Conservation (phyloP, 2,113 vertebrate genomes). For the Seriola rivoliana region DNA sequence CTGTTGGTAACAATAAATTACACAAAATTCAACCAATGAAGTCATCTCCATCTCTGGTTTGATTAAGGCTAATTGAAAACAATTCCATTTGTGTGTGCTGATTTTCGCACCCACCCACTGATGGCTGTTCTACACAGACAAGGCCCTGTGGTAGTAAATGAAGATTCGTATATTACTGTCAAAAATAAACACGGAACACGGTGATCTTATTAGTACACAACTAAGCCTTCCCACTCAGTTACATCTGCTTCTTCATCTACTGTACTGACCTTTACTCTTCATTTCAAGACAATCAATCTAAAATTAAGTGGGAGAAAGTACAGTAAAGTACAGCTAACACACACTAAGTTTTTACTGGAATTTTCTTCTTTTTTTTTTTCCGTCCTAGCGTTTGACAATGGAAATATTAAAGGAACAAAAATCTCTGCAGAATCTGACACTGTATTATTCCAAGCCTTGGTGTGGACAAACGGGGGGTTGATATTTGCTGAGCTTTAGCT, state of each 20-base stretch:
- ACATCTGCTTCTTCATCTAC: conserved; percentile 6
- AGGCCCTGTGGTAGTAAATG: conserved; percentile 20
- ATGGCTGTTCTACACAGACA: conserved; percentile 42
- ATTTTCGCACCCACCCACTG: conserved; percentile 69
- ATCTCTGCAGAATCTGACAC: conserved; percentile 47
- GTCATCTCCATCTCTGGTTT: conserved; percentile 73
- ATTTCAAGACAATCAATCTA: conserved; percentile 11
- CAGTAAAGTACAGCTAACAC: background rate
- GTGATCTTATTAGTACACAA: conserved; percentile 37
- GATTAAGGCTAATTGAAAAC: conserved; percentile 82
- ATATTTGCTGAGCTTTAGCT: conserved; percentile 78
- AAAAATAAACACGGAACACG: conserved; percentile 57
- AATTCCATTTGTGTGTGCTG: conserved; percentile 78
- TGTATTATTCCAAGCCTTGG: conserved; percentile 56
- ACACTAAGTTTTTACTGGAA: background rate
- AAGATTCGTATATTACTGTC: conserved; percentile 42
- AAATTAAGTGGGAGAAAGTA: conserved; percentile 10
- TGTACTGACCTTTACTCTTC: conserved; percentile 19
- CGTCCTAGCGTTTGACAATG: background rate
- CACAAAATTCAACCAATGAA: conserved; percentile 70
- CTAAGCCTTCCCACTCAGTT: conserved; percentile 34
- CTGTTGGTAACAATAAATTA: conserved; percentile 74
- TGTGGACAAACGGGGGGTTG: conserved; percentile 59
- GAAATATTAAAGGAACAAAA: conserved; percentile 19
- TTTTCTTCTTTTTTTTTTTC: background rate